phyloP scores from a whole-genome alignment of 2,888 invertebrate genomes.

The Orthosia gracilis region DNA sequence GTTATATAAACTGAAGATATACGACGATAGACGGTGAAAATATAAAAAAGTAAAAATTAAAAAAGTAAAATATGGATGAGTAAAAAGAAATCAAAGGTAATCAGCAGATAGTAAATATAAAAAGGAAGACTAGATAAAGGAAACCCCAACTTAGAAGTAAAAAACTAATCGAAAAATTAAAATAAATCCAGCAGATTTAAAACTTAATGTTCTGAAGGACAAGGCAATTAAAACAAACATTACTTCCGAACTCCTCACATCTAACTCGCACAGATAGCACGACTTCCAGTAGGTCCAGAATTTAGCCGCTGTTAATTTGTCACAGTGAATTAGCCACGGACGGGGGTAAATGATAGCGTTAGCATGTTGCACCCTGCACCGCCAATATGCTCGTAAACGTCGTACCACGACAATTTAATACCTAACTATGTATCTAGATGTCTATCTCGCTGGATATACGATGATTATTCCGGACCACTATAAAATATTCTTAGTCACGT shows the following conservation, averaged over 20 bases:
- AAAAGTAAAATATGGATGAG: not conserved
- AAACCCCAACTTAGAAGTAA: not conserved
- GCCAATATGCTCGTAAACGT: slow-evolving; percentile 90
- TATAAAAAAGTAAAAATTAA: not conserved
- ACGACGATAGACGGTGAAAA: not conserved
- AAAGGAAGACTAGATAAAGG: not conserved
- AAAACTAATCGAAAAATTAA: not conserved
- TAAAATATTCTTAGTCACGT: slow-evolving; percentile 68
- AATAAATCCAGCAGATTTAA: not conserved
- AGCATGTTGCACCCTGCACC: slow-evolving; percentile 89
- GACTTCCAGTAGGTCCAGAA: slow-evolving; percentile 78
- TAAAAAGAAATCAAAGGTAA: not conserved
- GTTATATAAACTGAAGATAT: not conserved
- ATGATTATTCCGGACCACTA: slow-evolving; percentile 65
- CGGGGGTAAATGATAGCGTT: slow-evolving; percentile 89
- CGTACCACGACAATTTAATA: slow-evolving; percentile 86
- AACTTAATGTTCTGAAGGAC: not conserved
- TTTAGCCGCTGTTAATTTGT: slow-evolving; percentile 90
- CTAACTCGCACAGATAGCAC: slow-evolving; percentile 45
- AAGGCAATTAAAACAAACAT: slow-evolving; percentile 19
- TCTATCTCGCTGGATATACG: slow-evolving; percentile 77
- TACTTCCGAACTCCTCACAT: slow-evolving; percentile 32
- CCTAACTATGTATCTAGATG: slow-evolving; percentile 84
- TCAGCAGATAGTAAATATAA: not conserved
- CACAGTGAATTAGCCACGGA: slow-evolving; percentile 90